A percentile compares a stretch with the other conserved stretches of the same genome.
These are phyloP conservation scores for Sylvilagus bachmani DNA, from an alignment of 2,113 vertebrate species.

Conservation along the genomic window DNA sequence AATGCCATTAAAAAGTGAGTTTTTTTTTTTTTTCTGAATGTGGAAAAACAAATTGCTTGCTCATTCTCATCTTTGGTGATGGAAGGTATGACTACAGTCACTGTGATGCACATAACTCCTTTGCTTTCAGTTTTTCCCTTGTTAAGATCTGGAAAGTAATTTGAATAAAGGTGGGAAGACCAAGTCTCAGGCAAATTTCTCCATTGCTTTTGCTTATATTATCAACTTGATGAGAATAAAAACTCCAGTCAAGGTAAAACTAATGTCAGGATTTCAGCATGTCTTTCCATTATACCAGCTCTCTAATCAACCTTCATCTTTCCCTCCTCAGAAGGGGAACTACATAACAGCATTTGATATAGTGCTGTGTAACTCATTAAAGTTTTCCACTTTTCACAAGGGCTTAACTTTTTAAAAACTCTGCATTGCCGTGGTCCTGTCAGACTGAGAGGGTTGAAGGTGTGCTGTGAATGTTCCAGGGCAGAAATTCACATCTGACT, in stretches of 20 bases:
- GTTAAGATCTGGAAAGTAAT: slow-evolving; percentile 86
- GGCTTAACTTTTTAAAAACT: slow-evolving; percentile 58
- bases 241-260: slow-evolving; percentile 79
- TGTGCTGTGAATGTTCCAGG: neutral
- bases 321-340: slow-evolving; percentile 44
- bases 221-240: slow-evolving; percentile 77
- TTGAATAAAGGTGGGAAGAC: slow-evolving; percentile 86
- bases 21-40: neutral
- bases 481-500: slow-evolving; percentile 21
- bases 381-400: slow-evolving; percentile 68
- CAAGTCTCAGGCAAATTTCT: slow-evolving; percentile 81
- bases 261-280: slow-evolving; percentile 50
- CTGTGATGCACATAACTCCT: slow-evolving; percentile 77
- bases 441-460: slow-evolving; percentile 71
- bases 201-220: slow-evolving; percentile 74
- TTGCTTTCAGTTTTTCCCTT: slow-evolving; percentile 87
- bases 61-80: slow-evolving; percentile 77
- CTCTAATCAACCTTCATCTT: slow-evolving; percentile 36
- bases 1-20: slow-evolving; percentile 26
- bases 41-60: slow-evolving; percentile 72
- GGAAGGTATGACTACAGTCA: slow-evolving; percentile 87
- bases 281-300: slow-evolving; percentile 60
- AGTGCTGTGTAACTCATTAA: slow-evolving; percentile 61
- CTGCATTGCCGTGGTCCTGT: slow-evolving; percentile 74
- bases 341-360: slow-evolving; percentile 2